phyloP scores from a whole-genome alignment of 2,888 invertebrate genomes.

The Cyclophora albipunctata region DNA sequence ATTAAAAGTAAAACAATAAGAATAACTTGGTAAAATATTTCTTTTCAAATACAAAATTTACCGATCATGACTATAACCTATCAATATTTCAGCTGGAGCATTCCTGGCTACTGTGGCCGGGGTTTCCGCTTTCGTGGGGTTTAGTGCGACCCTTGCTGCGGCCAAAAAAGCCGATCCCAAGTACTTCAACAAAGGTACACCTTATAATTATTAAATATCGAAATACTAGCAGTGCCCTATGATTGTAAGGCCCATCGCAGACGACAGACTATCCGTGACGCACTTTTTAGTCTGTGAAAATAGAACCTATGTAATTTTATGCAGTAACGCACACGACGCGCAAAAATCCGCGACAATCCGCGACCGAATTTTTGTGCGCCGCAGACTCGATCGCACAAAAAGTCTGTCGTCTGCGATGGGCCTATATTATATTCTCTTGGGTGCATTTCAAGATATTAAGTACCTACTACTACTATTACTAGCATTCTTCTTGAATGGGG shows the following conservation, averaged over 20 bases:
- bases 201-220: background rate
- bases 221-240: background rate
- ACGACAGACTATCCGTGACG: too few relatives aligned
- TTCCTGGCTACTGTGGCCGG: constrained; percentile 85
- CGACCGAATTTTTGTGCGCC: too few relatives aligned
- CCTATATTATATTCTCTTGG: too few relatives aligned
- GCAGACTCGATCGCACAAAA: too few relatives aligned
- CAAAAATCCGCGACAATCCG: too few relatives aligned
- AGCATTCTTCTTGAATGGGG: background rate
- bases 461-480: background rate
- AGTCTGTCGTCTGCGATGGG: too few relatives aligned
- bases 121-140: constrained; percentile 86
- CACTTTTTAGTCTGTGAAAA: too few relatives aligned
- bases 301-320: too few relatives aligned
- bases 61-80: background rate
- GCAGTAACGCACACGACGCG: too few relatives aligned
- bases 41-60: background rate
- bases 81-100: constrained; percentile 75
- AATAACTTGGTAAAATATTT: background rate
- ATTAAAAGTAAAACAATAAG: constrained; percentile 45
- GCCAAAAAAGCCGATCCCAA: constrained; percentile 87
- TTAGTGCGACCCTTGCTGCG: constrained; percentile 84
- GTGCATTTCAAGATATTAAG: background rate
- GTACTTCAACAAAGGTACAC: constrained; percentile 81
- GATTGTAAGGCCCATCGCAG: too few relatives aligned